Conservation (phyloP, 2,113 vertebrate genomes). For the Xenus cinereus region DNA sequence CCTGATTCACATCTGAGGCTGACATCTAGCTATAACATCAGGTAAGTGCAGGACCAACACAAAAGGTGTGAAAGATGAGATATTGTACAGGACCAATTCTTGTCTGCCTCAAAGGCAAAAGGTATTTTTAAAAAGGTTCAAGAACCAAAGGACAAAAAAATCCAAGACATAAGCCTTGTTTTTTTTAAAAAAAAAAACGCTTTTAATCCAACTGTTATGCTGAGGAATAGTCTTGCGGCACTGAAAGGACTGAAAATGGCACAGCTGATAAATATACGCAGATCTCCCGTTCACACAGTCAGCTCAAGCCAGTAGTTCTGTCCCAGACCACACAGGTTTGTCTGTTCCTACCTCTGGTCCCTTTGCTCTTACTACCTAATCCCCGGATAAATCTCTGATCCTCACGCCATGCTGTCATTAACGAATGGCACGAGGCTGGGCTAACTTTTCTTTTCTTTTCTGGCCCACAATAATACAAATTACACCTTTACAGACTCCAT, state of each 20-base stretch:
- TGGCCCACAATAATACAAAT: not conserved
- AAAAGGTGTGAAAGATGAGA: not conserved
- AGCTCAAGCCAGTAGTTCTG: not conserved
- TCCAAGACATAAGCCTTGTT: not conserved
- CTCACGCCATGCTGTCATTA: not conserved
- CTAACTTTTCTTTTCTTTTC: not conserved
- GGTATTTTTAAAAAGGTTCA: not conserved
- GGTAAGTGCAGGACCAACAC: constrained; percentile 17
- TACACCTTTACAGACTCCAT: not conserved
- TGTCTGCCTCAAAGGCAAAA: not conserved
- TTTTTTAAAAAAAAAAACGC: too few species aligned
- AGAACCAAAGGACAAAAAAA: not conserved
- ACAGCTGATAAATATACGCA: not conserved
- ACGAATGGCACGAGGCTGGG: accelerated
- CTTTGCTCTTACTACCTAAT: not conserved
- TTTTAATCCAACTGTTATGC: not conserved
- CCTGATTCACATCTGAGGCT: constrained; percentile 46
- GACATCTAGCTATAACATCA: constrained; percentile 60
- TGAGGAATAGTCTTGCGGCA: not conserved
- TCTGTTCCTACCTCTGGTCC: not conserved
- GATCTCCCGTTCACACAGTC: not conserved
- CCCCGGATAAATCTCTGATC: constrained; percentile 4
- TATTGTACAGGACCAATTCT: not conserved
- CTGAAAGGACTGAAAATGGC: not conserved
- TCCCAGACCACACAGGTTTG: not conserved